Evolutionary conservation across 2,797 vertebrate species (phyloP).

Genomic region (Gymnocypris eckloni): DNA sequence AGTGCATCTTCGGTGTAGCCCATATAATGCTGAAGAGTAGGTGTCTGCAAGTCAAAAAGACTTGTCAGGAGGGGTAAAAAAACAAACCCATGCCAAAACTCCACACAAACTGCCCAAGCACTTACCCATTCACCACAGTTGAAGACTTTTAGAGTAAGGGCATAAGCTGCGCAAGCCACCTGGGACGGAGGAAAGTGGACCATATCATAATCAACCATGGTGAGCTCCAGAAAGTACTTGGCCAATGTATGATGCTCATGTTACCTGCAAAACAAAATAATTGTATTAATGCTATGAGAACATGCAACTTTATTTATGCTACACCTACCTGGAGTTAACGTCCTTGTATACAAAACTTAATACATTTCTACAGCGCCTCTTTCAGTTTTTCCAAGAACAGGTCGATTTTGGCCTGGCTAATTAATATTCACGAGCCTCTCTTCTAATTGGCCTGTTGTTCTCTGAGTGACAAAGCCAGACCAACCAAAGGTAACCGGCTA

Average conservation of each 20-base stretch:
- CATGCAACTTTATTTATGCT: too few species aligned
- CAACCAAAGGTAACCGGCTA: too few species aligned
- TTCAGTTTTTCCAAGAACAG: too few species aligned
- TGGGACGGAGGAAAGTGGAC: conserved; percentile 84
- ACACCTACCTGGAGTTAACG: too few species aligned
- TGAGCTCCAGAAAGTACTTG: conserved; percentile 88
- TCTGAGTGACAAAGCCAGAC: too few species aligned
- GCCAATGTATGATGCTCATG: conserved; percentile 82
- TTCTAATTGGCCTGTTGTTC: too few species aligned
- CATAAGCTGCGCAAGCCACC: conserved; percentile 82
- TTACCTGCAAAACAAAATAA: conserved; percentile 68
- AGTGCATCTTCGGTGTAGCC: conserved; percentile 78
- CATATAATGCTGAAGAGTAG: conserved; percentile 80
- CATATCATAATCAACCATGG: conserved; percentile 87
- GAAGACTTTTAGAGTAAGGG: conserved; percentile 82
- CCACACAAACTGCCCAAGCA: not conserved
- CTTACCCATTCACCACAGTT: conserved; percentile 83
- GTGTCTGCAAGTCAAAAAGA: conserved; percentile 70
- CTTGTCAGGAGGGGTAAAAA: not conserved
- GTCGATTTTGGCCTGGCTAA: too few species aligned
- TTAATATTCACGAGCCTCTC: too few species aligned
- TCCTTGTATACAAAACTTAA: too few species aligned
- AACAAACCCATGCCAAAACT: too few species aligned
- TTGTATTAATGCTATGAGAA: too few species aligned
- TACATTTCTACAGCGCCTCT: too few species aligned